These are phyloP conservation scores for Onychomys torridus DNA, from an alignment of 2,797 vertebrate species.

Conservation along the genomic window DNA sequence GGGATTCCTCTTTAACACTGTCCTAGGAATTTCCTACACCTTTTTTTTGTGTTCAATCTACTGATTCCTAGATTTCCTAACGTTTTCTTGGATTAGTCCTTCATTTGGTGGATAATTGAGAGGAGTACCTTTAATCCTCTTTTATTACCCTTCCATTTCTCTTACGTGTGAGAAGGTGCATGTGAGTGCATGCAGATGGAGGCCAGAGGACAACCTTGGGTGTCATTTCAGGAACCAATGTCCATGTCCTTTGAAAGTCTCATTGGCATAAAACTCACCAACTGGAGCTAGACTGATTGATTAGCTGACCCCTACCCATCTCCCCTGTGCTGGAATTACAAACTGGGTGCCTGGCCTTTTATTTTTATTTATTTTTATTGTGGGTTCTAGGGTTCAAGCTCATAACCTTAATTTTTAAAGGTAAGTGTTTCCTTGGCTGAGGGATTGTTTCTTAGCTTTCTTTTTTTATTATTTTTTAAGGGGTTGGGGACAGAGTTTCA, in stretches of 20 bases:
- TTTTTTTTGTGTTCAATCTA: not conserved
- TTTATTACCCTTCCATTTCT: not conserved
- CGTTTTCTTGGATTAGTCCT: not conserved
- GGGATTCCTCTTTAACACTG: not conserved
- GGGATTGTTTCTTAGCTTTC: not conserved
- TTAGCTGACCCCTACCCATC: not conserved
- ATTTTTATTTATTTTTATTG: not conserved
- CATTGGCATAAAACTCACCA: not conserved
- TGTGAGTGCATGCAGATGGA: not conserved
- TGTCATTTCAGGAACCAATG: not conserved
- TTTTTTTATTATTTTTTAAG: not conserved
- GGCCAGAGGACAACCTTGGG: not conserved
- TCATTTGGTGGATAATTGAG: constrained; percentile 31
- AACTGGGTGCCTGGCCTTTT: not conserved
- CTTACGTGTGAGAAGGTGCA: not conserved
- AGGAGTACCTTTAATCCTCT: not conserved
- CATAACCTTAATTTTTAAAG: not conserved
- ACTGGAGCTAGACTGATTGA: not conserved
- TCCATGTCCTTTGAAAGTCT: not conserved
- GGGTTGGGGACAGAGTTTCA: not conserved
- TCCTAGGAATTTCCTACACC: not conserved
- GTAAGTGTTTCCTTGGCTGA: not conserved
- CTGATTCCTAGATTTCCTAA: not conserved
- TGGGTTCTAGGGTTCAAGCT: not conserved
- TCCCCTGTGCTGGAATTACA: not conserved